Percentiles rank a stretch among this genome's conserved stretches.
Conservation (phyloP, 2,797 vertebrate species). For the Hemibagrus guttatus region DNA sequence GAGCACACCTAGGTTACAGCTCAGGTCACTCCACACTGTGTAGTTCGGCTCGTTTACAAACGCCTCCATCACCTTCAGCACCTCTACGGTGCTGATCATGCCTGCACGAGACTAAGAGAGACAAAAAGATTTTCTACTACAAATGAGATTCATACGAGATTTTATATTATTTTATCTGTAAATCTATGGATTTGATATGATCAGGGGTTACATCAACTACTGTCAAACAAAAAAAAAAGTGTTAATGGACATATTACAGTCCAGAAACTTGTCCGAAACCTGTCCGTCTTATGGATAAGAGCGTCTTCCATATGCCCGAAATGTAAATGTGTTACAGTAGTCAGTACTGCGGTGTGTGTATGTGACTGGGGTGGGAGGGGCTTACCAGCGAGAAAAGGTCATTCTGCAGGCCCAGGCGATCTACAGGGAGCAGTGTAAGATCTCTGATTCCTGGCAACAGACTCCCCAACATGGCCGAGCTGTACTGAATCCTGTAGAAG, state of each 20-base stretch:
- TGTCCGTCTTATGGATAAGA: too few relatives aligned
- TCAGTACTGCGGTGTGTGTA: not conserved
- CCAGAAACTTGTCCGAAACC: too few relatives aligned
- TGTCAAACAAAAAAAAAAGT: not conserved
- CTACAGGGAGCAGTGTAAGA: slow-evolving; percentile 92
- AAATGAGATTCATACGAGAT: not conserved
- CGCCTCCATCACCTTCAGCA: slow-evolving; percentile 97
- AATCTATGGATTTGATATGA: not conserved
- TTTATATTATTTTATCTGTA: not conserved
- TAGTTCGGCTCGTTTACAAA: slow-evolving; percentile 98
- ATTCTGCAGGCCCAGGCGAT: slow-evolving; percentile 94
- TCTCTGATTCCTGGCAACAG: slow-evolving; percentile 90
- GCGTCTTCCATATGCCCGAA: too few relatives aligned
- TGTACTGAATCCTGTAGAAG: slow-evolving; percentile 96
- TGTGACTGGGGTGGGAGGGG: too few relatives aligned
- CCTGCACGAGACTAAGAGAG: slow-evolving; percentile 89
- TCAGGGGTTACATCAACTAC: not conserved
- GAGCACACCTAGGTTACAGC: slow-evolving; percentile 96
- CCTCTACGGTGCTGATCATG: slow-evolving; percentile 97
- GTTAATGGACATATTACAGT: not conserved
- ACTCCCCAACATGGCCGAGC: slow-evolving; percentile 88
- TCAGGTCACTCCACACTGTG: slow-evolving; percentile 98
- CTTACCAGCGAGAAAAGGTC: slow-evolving; percentile 96
- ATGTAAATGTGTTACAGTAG: too few relatives aligned
- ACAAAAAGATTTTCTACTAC: not conserved